Conservation (phyloP, 2,113 vertebrate genomes). For the Alosa alosa region DNA sequence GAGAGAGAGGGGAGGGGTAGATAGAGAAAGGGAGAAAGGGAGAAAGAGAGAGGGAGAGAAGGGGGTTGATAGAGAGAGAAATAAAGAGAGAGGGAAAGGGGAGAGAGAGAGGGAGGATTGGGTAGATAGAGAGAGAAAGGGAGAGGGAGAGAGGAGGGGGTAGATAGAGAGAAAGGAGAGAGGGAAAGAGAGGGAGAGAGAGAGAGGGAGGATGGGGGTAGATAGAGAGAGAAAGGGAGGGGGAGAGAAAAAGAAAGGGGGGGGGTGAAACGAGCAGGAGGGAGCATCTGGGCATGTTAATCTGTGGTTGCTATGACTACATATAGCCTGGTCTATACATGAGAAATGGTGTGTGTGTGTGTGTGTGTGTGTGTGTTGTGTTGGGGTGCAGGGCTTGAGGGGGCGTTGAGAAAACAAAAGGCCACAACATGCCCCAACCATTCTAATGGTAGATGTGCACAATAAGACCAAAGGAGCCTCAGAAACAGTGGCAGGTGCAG, state of each 20-base stretch:
- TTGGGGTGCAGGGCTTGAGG: neutral
- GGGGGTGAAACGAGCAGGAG: neutral
- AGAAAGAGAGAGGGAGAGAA: neutral
- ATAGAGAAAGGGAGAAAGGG: no score
- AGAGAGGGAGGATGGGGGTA: no score
- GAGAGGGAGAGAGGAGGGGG: neutral
- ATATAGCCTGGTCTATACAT: slow-evolving; percentile 10
- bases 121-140: neutral
- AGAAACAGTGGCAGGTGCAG: neutral
- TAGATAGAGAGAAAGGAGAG: neutral
- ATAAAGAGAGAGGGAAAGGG: neutral
- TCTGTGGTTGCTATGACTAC: slow-evolving; percentile 17
- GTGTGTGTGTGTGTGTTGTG: neutral
- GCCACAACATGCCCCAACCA: neutral
- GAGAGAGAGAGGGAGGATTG: neutral
- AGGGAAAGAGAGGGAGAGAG: neutral
- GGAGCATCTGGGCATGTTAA: neutral
- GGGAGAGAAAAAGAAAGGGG: neutral
- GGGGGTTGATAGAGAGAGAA: neutral
- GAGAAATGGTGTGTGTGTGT: neutral
- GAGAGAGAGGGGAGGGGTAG: neutral
- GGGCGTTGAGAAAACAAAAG: neutral
- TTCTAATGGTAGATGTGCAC: neutral
- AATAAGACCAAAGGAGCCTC: neutral
- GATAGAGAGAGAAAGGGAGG: neutral